Base-by-base conservation (phyloP, 2,888 invertebrate genomes). In the Priocnemis perturbator region DNA sequence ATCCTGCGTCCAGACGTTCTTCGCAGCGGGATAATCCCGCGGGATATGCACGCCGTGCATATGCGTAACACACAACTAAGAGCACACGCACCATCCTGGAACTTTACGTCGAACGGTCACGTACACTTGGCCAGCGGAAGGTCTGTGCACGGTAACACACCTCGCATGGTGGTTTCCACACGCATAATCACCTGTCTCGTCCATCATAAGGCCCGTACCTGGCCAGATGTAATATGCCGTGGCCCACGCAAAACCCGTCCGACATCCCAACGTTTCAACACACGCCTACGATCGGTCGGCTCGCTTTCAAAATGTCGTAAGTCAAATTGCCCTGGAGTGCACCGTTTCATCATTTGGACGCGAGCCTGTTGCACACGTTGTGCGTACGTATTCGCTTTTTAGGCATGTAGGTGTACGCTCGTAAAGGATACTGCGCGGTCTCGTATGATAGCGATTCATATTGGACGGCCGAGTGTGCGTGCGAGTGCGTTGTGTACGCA, bases 121-220 rank as follows among this genome's bases (percentile, higher is more conserved):
- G 7, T 15, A 20, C 50, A 50, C 59, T 26, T 26, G 48, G 44
- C 56, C 26, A 45, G 44, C 50, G 19, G 50, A 47, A 17, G 17
- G 17, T 57, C 37, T 15, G 30, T 15, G 4, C 37, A 37, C 30
- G 21, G 20, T 21, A n/a, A 21, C 44, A 60, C 56, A 58, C 69
- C 62, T 76, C 71, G 68, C 78, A 80, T 85, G 83, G 82, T 86
- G 85, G 86, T 87, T 87, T 86, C 83, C 84, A 85, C 86, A 85
- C 85, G 85, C 86, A 85, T 88, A 88, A 88, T 88, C 88, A 87
- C 88, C 87, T 88, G 88, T 87, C 88, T 88, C 88, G 86, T 87
- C 84, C 87, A 87, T 87, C 88, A 87, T 87, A 86, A 85, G 79
- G 76, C 67, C 76, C 78, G 73, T 73, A 73, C 79, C 74, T 62